A percentile compares a stretch with the other conserved stretches of the same genome.
Conservation (phyloP, 2,113 vertebrate species). For the Archocentrus centrarchus region DNA sequence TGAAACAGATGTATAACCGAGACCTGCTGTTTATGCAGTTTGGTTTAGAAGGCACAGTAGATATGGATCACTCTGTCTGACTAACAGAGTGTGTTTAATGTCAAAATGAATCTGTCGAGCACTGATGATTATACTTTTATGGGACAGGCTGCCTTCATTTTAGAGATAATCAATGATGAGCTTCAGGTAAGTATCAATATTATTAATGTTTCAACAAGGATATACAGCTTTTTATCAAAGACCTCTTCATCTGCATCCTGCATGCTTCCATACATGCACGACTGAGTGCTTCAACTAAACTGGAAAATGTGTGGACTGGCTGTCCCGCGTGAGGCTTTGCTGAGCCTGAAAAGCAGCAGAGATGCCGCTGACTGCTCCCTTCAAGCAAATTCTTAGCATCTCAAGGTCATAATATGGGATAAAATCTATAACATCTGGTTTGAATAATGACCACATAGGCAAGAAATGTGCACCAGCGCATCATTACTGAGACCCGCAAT, state of each 20-base stretch:
- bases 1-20: neutral
- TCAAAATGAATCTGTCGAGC: slow-evolving; percentile 41
- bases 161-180: slow-evolving; percentile 61
- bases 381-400: slow-evolving; percentile 71
- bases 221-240: slow-evolving; percentile 38
- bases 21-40: neutral
- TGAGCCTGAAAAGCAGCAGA: slow-evolving; percentile 61
- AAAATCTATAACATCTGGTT: slow-evolving; percentile 80
- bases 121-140: slow-evolving; percentile 37
- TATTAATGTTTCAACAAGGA: slow-evolving; percentile 61
- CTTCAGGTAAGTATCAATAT: slow-evolving; percentile 67
- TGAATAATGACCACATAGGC: slow-evolving; percentile 80
- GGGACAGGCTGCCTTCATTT: slow-evolving; percentile 45
- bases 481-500: slow-evolving; percentile 66
- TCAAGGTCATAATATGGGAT: slow-evolving; percentile 78
- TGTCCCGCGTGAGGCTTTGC: slow-evolving; percentile 11
- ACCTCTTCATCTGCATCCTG: slow-evolving; percentile 53
- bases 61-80: slow-evolving; percentile 1
- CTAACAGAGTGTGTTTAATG: slow-evolving; percentile 39
- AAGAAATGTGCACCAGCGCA: slow-evolving; percentile 71
- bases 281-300: slow-evolving; percentile 19
- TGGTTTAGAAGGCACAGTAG: neutral
- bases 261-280: slow-evolving; percentile 12
- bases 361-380: slow-evolving; percentile 73
- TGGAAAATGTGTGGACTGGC: slow-evolving; percentile 37